Percentiles rank a stretch among this genome's conserved stretches.
Conservation (phyloP, 92 coral and sea anemone species). For the Umimayanthus chanpuru region DNA sequence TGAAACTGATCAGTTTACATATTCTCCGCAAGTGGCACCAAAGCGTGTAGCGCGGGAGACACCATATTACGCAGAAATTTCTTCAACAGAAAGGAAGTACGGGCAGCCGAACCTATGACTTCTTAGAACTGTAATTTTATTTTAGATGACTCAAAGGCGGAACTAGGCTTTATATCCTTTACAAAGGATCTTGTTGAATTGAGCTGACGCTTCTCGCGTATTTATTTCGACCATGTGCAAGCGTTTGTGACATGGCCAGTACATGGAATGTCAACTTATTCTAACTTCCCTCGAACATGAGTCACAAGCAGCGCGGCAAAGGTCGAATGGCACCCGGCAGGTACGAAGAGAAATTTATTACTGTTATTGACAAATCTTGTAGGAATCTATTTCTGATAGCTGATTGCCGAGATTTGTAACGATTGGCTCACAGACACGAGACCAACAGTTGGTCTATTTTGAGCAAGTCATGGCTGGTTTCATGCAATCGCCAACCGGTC, state of each 20-base stretch:
- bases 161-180: constrained; percentile 57
- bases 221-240: constrained; percentile 35
- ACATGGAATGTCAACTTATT: constrained; percentile 75
- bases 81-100: constrained; percentile 78
- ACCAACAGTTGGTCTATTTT: constrained; percentile 7
- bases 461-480: constrained; percentile 29
- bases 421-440: constrained; percentile 32
- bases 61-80: constrained; percentile 75
- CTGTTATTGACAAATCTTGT: constrained; percentile 15
- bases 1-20: not conserved
- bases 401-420: constrained; percentile 21
- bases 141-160: constrained; percentile 64
- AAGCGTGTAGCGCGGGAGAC: constrained; percentile 77
- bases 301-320: constrained; percentile 72
- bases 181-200: constrained; percentile 31
- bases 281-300: constrained; percentile 83
- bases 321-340: constrained; percentile 80
- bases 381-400: constrained; percentile 14
- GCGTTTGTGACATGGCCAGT: constrained; percentile 47
- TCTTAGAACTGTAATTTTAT: constrained; percentile 68
- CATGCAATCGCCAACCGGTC: constrained; percentile 24
- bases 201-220: constrained; percentile 35
- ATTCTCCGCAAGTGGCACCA: constrained; percentile 49
- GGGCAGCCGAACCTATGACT: constrained; percentile 62
- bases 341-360: constrained; percentile 37